These are phyloP conservation scores for Empis livida DNA, from an alignment of 2,888 invertebrate species.

Conservation along the genomic window DNA sequence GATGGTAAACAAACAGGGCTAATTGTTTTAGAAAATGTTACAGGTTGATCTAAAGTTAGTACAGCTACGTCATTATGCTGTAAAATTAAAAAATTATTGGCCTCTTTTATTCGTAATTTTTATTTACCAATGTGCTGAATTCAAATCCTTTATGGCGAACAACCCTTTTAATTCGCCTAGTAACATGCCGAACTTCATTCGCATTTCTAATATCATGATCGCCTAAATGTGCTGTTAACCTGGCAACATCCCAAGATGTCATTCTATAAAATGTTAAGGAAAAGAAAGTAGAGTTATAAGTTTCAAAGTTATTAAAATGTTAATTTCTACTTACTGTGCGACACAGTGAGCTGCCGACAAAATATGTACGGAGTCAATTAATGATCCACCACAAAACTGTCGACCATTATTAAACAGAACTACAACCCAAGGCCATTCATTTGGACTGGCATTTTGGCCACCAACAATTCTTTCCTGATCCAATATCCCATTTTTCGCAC, in stretches of 20 bases:
- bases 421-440: constrained; percentile 80
- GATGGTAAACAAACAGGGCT: constrained; percentile 66
- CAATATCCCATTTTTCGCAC: constrained; percentile 60
- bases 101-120: not conserved
- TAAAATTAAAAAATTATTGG: not conserved
- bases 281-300: too few species aligned
- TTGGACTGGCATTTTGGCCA: constrained; percentile 64
- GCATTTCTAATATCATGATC: constrained; percentile 71
- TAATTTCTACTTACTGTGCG: constrained; percentile 66
- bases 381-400: constrained; percentile 79
- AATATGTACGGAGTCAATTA: constrained; percentile 66
- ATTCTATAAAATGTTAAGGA: constrained; percentile 39
- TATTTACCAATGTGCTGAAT: constrained; percentile 59
- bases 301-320: too few species aligned
- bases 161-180: constrained; percentile 66
- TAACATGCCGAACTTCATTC: constrained; percentile 61
- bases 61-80: constrained; percentile 77
- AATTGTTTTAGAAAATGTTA: constrained; percentile 55
- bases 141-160: constrained; percentile 78
- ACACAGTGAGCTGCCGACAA: constrained; percentile 82
- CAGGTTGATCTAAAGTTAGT: constrained; percentile 63
- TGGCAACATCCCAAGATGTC: constrained; percentile 79
- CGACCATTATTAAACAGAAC: constrained; percentile 70
- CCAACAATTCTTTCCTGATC: constrained; percentile 78
- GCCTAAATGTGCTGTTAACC: constrained; percentile 65